Conservation (phyloP, 1,140 invertebrate genomes). For the Kradibia gibbosae region DNA sequence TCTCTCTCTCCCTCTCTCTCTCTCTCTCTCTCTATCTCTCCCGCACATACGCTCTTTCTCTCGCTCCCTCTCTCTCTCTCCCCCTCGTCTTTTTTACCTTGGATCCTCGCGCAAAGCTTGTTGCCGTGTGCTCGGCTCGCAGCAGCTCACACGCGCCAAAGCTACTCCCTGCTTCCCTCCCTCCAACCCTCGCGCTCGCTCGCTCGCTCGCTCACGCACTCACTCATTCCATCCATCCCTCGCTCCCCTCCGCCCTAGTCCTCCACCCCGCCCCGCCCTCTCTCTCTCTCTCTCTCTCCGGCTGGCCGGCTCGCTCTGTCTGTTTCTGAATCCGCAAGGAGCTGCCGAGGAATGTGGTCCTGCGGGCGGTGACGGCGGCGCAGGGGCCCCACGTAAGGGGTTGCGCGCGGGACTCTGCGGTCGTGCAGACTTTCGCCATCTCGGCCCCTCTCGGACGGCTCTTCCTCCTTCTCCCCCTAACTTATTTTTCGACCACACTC, state of each 20-base stretch:
- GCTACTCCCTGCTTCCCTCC: not conserved
- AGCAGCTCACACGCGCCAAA: constrained; percentile 46
- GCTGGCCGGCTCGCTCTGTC: not conserved
- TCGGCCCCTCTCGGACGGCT: constrained; percentile 7
- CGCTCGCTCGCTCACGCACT: not conserved
- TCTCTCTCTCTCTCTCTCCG: not conserved
- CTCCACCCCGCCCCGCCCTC: not conserved
- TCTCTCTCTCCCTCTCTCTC: constrained; percentile 1
- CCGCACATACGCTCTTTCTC: not conserved
- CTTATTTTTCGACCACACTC: constrained; percentile 42
- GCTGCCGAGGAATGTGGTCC: constrained; percentile 65
- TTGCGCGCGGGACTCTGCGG: constrained; percentile 37
- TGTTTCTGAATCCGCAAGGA: constrained; percentile 46
- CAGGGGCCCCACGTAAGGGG: constrained; percentile 35
- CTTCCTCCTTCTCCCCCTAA: constrained; percentile 43
- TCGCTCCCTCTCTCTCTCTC: not conserved
- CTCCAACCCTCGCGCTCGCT: not conserved
- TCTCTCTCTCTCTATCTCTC: not conserved
- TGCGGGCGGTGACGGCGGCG: constrained; percentile 53
- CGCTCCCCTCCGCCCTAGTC: not conserved
- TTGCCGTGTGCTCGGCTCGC: constrained; percentile 32
- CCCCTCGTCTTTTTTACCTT: not conserved
- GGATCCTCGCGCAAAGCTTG: constrained; percentile 31
- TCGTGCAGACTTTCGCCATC: not conserved
- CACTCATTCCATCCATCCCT: too few species aligned